Evolutionary conservation across 2,888 invertebrate species (phyloP).

Genomic region (Philereme transversata): DNA sequence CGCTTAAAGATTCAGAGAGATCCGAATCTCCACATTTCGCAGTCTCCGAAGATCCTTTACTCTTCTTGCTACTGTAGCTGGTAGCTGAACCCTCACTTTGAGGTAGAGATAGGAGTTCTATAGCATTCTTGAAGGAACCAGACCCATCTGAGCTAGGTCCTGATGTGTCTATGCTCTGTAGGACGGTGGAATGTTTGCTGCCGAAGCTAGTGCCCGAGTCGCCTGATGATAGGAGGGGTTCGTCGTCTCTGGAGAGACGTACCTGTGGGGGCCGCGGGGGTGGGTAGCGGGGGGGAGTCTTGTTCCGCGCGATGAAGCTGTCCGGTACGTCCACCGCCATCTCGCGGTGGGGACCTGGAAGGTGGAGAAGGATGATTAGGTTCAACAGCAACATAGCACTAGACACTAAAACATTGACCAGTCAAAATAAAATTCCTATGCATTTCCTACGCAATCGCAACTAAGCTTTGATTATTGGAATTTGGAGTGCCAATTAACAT

Average conservation of each 20-base stretch:
- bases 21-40: slow-evolving; percentile 75
- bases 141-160: slow-evolving; percentile 72
- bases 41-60: slow-evolving; percentile 73
- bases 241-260: slow-evolving; percentile 78
- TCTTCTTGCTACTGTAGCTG: slow-evolving; percentile 74
- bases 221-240: slow-evolving; percentile 75
- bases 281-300: slow-evolving; percentile 95
- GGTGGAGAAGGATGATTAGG: slow-evolving; percentile 8
- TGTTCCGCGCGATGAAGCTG: slow-evolving; percentile 94
- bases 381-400: neutral
- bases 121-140: slow-evolving; percentile 72
- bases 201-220: slow-evolving; percentile 76
- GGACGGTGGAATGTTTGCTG: slow-evolving; percentile 75
- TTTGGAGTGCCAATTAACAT: too few relatives aligned
- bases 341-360: slow-evolving; percentile 95
- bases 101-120: slow-evolving; percentile 71
- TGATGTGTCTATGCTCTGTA: slow-evolving; percentile 66
- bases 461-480: too few relatives aligned
- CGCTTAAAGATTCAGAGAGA: slow-evolving; percentile 69
- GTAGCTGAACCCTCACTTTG: slow-evolving; percentile 73
- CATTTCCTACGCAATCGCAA: too few relatives aligned
- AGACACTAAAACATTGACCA: neutral
- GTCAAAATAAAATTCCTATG: too few relatives aligned
- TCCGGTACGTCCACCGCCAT: slow-evolving; percentile 99
- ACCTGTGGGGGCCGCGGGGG: slow-evolving; percentile 90